These are phyloP conservation scores for Clarias magur DNA, from an alignment of 2,113 vertebrate genomes.

Conservation along the genomic window DNA sequence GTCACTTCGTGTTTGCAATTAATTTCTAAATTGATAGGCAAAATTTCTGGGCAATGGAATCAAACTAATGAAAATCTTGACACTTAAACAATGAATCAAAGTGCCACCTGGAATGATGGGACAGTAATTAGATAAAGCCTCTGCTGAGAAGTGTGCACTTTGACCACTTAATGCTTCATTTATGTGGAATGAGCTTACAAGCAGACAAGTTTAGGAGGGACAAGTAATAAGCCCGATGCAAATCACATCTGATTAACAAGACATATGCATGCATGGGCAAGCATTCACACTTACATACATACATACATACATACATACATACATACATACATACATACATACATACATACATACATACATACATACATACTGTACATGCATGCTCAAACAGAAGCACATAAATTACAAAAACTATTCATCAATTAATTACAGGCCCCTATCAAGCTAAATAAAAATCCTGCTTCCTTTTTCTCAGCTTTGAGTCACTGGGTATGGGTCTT, in stretches of 20 bases:
- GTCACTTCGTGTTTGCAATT: conserved; percentile 85
- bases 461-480: conserved; percentile 30
- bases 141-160: conserved; percentile 60
- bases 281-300: conserved; percentile 19
- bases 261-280: conserved; percentile 35
- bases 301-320: conserved; percentile 10
- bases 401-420: conserved; percentile 13
- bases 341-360: conserved; percentile 33
- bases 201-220: conserved; percentile 49
- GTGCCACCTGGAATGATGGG: conserved; percentile 64
- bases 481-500: conserved; percentile 50
- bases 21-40: conserved; percentile 85
- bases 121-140: conserved; percentile 67
- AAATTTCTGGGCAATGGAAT: conserved; percentile 76
- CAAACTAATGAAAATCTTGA: conserved; percentile 62
- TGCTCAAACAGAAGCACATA: conserved; percentile 24
- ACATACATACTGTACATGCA: neutral
- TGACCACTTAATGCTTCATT: conserved; percentile 56
- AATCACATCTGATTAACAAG: conserved; percentile 47
- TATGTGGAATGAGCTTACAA: conserved; percentile 51
- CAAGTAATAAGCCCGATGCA: conserved; percentile 41
- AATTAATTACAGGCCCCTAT: conserved; percentile 38
- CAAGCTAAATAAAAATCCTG: conserved; percentile 45
- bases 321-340: neutral
- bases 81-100: conserved; percentile 76